phyloP scores from a whole-genome alignment of 2,888 invertebrate genomes.

The Orthonevra nobilis region DNA sequence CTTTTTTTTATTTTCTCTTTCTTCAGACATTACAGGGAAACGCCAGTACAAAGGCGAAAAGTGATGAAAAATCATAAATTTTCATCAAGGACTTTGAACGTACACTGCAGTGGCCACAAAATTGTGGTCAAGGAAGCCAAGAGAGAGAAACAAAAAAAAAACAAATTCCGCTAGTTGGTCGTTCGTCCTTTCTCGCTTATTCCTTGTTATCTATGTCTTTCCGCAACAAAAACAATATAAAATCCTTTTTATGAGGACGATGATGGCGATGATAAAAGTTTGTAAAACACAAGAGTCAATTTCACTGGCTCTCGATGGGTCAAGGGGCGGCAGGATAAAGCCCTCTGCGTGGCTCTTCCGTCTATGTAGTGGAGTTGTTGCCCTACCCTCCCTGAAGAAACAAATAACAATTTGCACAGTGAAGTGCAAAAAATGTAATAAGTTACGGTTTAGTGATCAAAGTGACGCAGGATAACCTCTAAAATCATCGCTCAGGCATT shows the following conservation, averaged over 20 bases:
- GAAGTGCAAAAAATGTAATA: slow-evolving; percentile 70
- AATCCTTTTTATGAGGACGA: slow-evolving; percentile 61
- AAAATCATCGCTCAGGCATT: slow-evolving; percentile 45
- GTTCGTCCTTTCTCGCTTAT: background rate
- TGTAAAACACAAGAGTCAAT: slow-evolving; percentile 70
- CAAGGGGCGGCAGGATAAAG: background rate
- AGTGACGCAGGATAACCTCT: slow-evolving; percentile 64
- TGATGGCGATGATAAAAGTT: slow-evolving; percentile 67
- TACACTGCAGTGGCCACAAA: slow-evolving; percentile 51
- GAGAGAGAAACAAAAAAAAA: slow-evolving; percentile 1
- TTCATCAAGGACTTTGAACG: slow-evolving; percentile 52
- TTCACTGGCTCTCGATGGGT: slow-evolving; percentile 36
- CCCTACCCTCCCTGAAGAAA: slow-evolving; percentile 32
- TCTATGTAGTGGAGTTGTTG: slow-evolving; percentile 25
- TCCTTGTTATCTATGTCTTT: slow-evolving; percentile 7
- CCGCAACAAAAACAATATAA: slow-evolving; percentile 60
- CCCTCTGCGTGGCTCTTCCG: slow-evolving; percentile 15
- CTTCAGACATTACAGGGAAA: background rate
- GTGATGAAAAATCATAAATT: slow-evolving; percentile 66
- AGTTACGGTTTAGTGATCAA: slow-evolving; percentile 69
- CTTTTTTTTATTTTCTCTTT: no score
- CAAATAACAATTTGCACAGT: slow-evolving; percentile 69
- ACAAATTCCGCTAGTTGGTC: slow-evolving; percentile 17
- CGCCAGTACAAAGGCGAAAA: slow-evolving; percentile 22
- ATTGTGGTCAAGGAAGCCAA: slow-evolving; percentile 45